A percentile compares a stretch with the other conserved stretches of the same genome.
Evolutionary conservation across 1,140 invertebrate species (phyloP).

Genomic region (Hycleus phaleratus): DNA sequence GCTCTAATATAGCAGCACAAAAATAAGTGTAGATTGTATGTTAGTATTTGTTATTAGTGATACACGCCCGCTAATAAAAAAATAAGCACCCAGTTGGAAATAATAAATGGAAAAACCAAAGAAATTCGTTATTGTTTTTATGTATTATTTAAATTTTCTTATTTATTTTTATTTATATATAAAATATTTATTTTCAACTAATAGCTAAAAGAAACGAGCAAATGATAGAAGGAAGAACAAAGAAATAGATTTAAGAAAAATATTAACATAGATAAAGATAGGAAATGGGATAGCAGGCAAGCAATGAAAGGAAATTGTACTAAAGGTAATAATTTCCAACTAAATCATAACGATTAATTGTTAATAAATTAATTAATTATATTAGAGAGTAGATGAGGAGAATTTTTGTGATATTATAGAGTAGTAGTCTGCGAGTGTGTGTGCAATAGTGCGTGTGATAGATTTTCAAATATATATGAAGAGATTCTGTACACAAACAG

Average conservation of each 20-base stretch:
- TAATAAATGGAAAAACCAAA: not conserved
- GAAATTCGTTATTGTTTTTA: not conserved
- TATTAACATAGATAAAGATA: too few species aligned
- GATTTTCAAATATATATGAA: constrained; percentile 24
- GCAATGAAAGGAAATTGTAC: too few species aligned
- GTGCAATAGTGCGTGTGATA: constrained; percentile 33
- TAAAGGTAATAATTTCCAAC: not conserved
- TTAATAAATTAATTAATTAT: not conserved
- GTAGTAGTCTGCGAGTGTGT: constrained; percentile 38
- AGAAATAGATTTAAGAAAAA: too few species aligned
- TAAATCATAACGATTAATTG: not conserved
- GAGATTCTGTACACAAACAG: constrained; percentile 37
- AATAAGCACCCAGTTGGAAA: constrained; percentile 13
- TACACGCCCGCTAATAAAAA: constrained; percentile 21
- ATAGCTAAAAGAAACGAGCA: too few species aligned
- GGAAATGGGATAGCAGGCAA: too few species aligned
- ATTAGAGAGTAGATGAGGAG: too few species aligned
- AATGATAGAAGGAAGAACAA: too few species aligned
- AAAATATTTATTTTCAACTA: too few species aligned
- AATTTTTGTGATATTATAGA: too few species aligned
- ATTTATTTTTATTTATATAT: too few species aligned
- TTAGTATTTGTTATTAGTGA: constrained; percentile 36
- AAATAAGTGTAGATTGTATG: constrained; percentile 56
- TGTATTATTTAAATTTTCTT: too few species aligned
- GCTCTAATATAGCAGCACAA: constrained; percentile 76